phyloP scores from a whole-genome alignment of 2,113 vertebrate species.

The Syngnathus typhle region DNA sequence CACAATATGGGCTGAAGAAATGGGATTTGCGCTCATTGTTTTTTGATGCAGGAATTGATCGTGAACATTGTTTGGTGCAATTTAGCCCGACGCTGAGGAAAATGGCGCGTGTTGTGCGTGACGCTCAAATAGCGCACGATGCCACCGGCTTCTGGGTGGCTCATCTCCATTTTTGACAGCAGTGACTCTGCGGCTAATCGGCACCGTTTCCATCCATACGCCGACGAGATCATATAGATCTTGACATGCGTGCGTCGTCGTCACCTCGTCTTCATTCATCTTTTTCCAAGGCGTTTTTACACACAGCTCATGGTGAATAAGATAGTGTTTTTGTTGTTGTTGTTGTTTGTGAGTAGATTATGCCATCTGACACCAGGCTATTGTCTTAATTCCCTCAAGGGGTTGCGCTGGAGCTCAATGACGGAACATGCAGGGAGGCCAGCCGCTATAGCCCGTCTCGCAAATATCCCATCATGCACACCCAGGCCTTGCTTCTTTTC shows the following conservation, averaged over 20 bases:
- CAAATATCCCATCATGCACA: slow-evolving; percentile 62
- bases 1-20: slow-evolving; percentile 72
- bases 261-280: slow-evolving; percentile 39
- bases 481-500: slow-evolving; percentile 51
- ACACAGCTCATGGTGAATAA: slow-evolving; percentile 60
- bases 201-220: slow-evolving; percentile 25
- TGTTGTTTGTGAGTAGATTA: slow-evolving; percentile 65
- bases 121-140: slow-evolving; percentile 52
- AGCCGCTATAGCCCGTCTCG: slow-evolving; percentile 60
- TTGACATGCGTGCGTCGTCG: slow-evolving; percentile 28
- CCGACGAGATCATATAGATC: slow-evolving; percentile 36
- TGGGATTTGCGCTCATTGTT: slow-evolving; percentile 67
- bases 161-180: slow-evolving; percentile 49
- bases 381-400: slow-evolving; percentile 58
- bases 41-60: slow-evolving; percentile 64
- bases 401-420: slow-evolving; percentile 52
- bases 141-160: slow-evolving; percentile 28
- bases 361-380: slow-evolving; percentile 55
- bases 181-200: slow-evolving; percentile 27
- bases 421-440: slow-evolving; percentile 53
- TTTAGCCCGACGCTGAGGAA: slow-evolving; percentile 63
- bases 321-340: slow-evolving; percentile 18
- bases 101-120: slow-evolving; percentile 34
- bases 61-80: slow-evolving; percentile 67
- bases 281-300: slow-evolving; percentile 49